Evolutionary conservation across 2,797 vertebrate species (phyloP), one percentile per base, ranked within the genome.

Genomic region (Hypotaenidia okinawae): DNA sequence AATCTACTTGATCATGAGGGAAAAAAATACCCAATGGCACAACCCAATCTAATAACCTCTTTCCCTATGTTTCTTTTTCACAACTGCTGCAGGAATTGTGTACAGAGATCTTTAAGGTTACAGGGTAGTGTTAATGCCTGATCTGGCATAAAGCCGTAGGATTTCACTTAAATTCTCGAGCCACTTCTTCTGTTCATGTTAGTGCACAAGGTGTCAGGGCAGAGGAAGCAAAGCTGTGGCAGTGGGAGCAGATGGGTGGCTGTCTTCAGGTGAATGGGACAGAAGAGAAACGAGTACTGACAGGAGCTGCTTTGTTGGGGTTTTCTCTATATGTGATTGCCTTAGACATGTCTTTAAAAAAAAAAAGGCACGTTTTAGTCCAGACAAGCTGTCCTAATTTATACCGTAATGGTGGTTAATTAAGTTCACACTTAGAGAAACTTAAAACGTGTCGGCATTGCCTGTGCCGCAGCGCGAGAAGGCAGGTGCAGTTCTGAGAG

Each of bases 221-320:
- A 72, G 66, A 78, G 74, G 84, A 76, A 28, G 39, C n/a, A 91
- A 33, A 81, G 58, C 25, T 47, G 17, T 85, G 28, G 10, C 35
- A 47, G 32, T 74, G 64, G 64, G 45, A 80, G 16, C 17, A 24
- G 76, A 67, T 75, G 43, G 81, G n/a, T 84, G 15, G 11, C 30
- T 78, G 13, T 52, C 47, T 81, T 66, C 18, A 59, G 52, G 23
- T n/a, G 28, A 81, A 45, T 0, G 49, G 72, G 68, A 22, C 15
- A 91, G 41, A 83, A 81, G 55, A 84, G 47, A 68, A 78, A 41
- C 10, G 68, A 67, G 16, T 15, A 76, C 33, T 55, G 41, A 25
- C 4, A 9, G 10, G 18, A 9, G 5, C 4, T 3, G 14, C 32
- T 39, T 55, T 3, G 3, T 66, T 16, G 5, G 0, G 2, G 52